Percentiles rank a stretch among this genome's conserved stretches.
phyloP scores from a whole-genome alignment of 2,888 invertebrate genomes.

The Andricus curvator region DNA sequence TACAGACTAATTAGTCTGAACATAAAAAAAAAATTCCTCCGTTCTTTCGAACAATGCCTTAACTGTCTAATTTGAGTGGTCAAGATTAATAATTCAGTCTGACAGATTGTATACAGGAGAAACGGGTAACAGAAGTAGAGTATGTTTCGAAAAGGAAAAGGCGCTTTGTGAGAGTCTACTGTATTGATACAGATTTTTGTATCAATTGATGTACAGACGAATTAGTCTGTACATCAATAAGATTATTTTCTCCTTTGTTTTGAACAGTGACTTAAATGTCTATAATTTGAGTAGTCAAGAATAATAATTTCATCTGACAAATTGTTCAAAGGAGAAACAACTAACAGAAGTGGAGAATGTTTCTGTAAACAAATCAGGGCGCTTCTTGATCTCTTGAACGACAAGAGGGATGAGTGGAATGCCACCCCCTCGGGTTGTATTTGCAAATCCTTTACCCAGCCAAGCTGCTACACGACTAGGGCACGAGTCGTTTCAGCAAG shows the following conservation, averaged over 20 bases:
- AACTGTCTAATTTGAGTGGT: too few species aligned
- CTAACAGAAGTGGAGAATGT: background rate
- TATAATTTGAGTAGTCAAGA: too few species aligned
- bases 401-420: constrained; percentile 19
- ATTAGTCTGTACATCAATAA: too few species aligned
- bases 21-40: too few species aligned
- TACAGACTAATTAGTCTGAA: too few species aligned
- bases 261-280: too few species aligned
- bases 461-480: constrained; percentile 45
- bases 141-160: background rate
- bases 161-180: too few species aligned
- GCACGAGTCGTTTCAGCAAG: constrained; percentile 44
- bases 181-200: too few species aligned
- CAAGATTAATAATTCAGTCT: too few species aligned
- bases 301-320: background rate
- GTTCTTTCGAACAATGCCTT: too few species aligned
- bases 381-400: constrained; percentile 24
- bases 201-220: too few species aligned
- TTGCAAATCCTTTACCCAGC: constrained; percentile 56
- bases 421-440: constrained; percentile 47
- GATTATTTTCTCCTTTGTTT: too few species aligned
- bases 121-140: background rate
- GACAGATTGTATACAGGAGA: background rate
- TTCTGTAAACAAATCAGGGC: constrained; percentile 14
- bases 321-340: background rate